phyloP scores from a whole-genome alignment of 2,113 vertebrate genomes.

The Pteropus alecto region DNA sequence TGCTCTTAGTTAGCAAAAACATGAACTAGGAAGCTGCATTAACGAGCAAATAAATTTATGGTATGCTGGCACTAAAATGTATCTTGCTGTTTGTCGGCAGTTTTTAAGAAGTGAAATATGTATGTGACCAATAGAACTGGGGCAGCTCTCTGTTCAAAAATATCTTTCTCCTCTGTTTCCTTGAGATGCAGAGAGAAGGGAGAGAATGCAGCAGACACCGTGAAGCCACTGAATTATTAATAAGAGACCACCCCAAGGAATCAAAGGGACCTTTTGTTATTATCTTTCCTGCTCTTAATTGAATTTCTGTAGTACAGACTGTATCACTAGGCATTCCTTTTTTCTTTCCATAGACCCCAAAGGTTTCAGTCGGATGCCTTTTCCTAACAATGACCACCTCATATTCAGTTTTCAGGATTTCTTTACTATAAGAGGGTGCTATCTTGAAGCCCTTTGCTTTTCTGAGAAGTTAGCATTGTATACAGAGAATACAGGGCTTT shows the following conservation, averaged over 20 bases:
- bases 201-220: background rate
- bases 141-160: background rate
- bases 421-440: background rate
- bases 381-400: background rate
- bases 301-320: background rate
- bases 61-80: constrained; percentile 55
- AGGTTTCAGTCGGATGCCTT: background rate
- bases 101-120: constrained; percentile 64
- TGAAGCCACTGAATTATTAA: background rate
- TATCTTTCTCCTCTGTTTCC: background rate
- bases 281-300: background rate
- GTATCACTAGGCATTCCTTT: background rate
- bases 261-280: background rate
- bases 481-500: background rate
- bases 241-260: background rate
- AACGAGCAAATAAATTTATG: constrained; percentile 79
- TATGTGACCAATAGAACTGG: background rate
- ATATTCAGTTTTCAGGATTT: background rate
- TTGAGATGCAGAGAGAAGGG: background rate
- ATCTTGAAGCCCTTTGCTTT: background rate
- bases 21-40: constrained; percentile 76
- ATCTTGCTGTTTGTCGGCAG: background rate
- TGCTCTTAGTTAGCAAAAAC: constrained; percentile 81
- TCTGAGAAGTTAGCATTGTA: background rate
- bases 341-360: background rate